Percentiles rank a stretch among this genome's conserved stretches.
phyloP scores from a whole-genome alignment of 2,113 vertebrate species.

The Corapipo altera region DNA sequence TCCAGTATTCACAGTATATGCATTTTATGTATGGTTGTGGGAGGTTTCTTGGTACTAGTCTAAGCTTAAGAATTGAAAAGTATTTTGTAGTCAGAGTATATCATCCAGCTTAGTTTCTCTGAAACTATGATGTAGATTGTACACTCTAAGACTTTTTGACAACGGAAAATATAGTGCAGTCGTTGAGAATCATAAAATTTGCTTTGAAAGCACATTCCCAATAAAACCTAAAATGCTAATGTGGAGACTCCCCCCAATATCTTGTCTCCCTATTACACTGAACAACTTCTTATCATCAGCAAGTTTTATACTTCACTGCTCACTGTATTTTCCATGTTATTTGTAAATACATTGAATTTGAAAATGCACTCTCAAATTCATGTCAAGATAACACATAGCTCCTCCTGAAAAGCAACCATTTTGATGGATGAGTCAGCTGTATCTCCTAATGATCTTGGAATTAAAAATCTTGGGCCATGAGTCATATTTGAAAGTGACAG shows the following conservation, averaged over 20 bases:
- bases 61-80: background rate
- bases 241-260: background rate
- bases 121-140: background rate
- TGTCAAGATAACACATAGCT: background rate
- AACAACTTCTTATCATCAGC: background rate
- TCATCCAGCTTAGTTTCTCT: background rate
- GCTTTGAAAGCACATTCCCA: background rate
- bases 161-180: background rate
- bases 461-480: conserved; percentile 26
- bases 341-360: background rate
- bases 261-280: background rate
- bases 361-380: background rate
- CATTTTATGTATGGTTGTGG: background rate
- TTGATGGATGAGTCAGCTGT: conserved; percentile 16
- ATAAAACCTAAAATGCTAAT: background rate
- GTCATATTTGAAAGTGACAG: background rate
- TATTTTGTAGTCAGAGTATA: background rate
- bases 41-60: background rate
- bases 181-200: background rate
- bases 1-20: background rate
- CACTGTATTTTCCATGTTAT: background rate
- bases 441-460: background rate
- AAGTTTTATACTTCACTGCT: background rate
- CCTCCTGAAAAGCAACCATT: background rate
- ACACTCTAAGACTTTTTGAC: background rate